phyloP scores from a whole-genome alignment of 2,113 vertebrate species.

The Colaptes auratus region DNA sequence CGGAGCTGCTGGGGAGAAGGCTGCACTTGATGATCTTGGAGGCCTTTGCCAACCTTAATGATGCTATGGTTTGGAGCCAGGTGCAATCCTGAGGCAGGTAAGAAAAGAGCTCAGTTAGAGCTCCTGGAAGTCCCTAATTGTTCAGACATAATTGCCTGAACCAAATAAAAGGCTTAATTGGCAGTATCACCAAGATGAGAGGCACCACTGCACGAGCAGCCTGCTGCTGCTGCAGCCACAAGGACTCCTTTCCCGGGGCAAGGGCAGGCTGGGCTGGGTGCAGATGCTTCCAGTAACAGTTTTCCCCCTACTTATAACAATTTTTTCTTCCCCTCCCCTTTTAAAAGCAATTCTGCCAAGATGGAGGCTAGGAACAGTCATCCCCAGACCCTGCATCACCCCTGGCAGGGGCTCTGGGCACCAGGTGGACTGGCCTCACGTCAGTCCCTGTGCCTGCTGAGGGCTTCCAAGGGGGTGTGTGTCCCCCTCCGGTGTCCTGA shows the following conservation, averaged over 20 bases:
- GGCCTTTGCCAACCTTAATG: too few relatives aligned
- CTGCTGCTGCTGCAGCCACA: slow-evolving; percentile 41
- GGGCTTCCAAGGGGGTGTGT: not conserved
- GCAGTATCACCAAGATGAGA: slow-evolving; percentile 27
- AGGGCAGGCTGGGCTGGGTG: slow-evolving; percentile 37
- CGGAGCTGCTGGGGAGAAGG: too few relatives aligned
- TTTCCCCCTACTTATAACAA: slow-evolving; percentile 33
- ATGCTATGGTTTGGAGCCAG: not conserved
- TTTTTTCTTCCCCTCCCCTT: not conserved
- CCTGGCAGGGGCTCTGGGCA: not conserved
- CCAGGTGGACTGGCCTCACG: not conserved
- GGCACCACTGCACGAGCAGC: slow-evolving; percentile 45
- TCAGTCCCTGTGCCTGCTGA: not conserved
- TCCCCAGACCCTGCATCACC: not conserved
- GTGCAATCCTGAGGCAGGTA: not conserved
- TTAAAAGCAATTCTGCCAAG: not conserved
- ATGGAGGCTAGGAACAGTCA: not conserved
- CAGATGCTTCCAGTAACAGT: slow-evolving; percentile 74
- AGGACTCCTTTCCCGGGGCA: too few relatives aligned
- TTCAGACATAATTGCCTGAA: slow-evolving; percentile 60
- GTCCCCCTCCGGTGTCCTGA: not conserved
- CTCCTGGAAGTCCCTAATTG: slow-evolving; percentile 24
- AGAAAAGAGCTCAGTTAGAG: not conserved
- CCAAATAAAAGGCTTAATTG: slow-evolving; percentile 50
- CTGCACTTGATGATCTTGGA: too few relatives aligned